These are phyloP conservation scores for Limnephilus auricula DNA, from an alignment of 2,888 invertebrate genomes.

Conservation along the genomic window DNA sequence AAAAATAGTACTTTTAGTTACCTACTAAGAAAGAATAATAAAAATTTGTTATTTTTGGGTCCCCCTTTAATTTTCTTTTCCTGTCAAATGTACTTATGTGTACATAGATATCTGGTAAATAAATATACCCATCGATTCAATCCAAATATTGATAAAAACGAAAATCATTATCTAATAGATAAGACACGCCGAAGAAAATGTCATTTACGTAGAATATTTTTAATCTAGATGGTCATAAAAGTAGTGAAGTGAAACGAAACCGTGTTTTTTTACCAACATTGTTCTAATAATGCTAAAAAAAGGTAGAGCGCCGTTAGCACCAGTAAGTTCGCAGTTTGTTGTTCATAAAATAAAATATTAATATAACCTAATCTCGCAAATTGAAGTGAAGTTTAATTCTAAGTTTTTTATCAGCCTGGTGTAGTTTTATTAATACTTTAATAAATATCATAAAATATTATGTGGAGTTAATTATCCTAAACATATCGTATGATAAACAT, in stretches of 20 bases:
- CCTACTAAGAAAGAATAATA: not conserved
- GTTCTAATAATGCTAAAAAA: not conserved
- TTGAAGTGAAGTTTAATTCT: not conserved
- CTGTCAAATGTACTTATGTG: not conserved
- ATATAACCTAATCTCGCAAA: not conserved
- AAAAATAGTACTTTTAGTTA: not conserved
- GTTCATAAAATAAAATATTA: not conserved
- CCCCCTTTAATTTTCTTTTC: not conserved
- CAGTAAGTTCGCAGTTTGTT: not conserved
- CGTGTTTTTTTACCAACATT: not conserved
- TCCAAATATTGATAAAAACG: not conserved
- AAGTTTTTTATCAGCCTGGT: not conserved
- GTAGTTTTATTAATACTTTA: not conserved
- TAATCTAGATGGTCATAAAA: not conserved
- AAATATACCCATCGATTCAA: not conserved
- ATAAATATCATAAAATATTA: no score
- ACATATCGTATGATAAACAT: no score
- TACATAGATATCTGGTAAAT: not conserved
- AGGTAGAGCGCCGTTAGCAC: not conserved
- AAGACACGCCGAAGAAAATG: not conserved
- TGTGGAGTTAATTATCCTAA: no score
- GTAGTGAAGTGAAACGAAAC: not conserved
- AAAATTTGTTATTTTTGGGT: not conserved
- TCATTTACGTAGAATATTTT: not conserved
- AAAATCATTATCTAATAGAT: not conserved